Evolutionary conservation across 2,888 invertebrate species (phyloP).

Genomic region (Tenthredo livida): DNA sequence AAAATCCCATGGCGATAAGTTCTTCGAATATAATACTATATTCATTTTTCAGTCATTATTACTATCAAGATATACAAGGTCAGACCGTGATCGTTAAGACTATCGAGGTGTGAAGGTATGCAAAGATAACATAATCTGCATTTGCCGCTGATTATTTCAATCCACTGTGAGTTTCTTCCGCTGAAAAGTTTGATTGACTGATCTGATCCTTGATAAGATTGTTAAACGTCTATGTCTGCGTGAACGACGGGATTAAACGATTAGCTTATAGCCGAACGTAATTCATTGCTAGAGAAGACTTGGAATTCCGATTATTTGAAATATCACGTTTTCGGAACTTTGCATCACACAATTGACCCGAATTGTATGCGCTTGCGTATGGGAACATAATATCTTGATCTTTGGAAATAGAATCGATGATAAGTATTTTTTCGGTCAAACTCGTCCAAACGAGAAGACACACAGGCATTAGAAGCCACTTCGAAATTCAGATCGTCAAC

Average conservation of each 20-base stretch:
- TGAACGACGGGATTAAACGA: background rate
- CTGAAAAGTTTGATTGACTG: background rate
- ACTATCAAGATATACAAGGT: background rate
- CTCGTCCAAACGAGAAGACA: too few species aligned
- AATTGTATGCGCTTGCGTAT: background rate
- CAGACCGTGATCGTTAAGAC: background rate
- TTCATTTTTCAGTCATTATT: background rate
- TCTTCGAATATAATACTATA: background rate
- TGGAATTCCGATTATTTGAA: too few species aligned
- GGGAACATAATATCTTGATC: background rate
- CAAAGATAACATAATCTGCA: too few species aligned
- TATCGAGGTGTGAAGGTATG: background rate
- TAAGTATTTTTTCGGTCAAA: background rate
- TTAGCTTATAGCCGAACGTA: too few species aligned
- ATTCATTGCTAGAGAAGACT: too few species aligned
- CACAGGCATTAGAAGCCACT: too few species aligned
- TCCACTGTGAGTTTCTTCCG: background rate
- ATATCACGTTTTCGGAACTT: background rate
- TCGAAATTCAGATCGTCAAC: too few species aligned
- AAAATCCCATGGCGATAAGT: background rate
- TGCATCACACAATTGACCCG: background rate
- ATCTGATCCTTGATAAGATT: background rate
- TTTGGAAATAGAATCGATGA: background rate
- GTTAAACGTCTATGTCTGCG: background rate
- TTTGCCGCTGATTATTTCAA: background rate